These are phyloP conservation scores for Myotis davidii DNA, from an alignment of 2,113 vertebrate species.

Conservation along the genomic window DNA sequence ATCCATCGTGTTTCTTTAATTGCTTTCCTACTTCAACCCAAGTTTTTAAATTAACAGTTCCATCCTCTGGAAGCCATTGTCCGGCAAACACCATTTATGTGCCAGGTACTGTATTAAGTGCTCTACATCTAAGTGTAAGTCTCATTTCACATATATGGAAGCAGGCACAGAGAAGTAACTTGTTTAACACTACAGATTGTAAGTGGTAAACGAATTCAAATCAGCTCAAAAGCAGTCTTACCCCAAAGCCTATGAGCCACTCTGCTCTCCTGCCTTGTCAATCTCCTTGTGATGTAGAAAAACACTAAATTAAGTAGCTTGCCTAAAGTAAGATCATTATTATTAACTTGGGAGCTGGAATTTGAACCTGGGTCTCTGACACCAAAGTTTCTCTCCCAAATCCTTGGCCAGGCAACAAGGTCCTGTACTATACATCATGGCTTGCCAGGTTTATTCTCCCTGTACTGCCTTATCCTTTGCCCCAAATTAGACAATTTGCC, in stretches of 20 bases:
- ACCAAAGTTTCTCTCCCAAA: not conserved
- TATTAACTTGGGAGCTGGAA: not conserved
- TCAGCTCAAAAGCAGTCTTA: not conserved
- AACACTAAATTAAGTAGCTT: not conserved
- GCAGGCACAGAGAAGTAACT: not conserved
- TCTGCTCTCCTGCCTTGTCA: not conserved
- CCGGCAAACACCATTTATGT: too few species aligned
- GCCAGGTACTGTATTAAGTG: too few species aligned
- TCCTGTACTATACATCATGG: fast-evolving
- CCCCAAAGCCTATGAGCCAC: not conserved
- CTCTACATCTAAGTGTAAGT: not conserved
- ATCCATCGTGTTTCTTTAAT: too few species aligned
- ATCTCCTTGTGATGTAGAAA: not conserved
- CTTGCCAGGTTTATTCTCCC: not conserved
- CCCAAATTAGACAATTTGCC: not conserved
- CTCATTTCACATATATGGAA: not conserved
- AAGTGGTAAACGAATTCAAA: not conserved
- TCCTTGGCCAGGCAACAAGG: not conserved
- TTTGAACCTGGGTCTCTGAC: not conserved
- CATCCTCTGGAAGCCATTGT: too few species aligned
- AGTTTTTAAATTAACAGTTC: too few species aligned
- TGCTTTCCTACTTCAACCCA: too few species aligned
- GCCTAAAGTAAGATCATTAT: not conserved
- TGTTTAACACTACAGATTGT: not conserved
- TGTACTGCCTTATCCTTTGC: fast-evolving